phyloP scores from a whole-genome alignment of 2,113 vertebrate genomes.

The Pituophis catenifer region DNA sequence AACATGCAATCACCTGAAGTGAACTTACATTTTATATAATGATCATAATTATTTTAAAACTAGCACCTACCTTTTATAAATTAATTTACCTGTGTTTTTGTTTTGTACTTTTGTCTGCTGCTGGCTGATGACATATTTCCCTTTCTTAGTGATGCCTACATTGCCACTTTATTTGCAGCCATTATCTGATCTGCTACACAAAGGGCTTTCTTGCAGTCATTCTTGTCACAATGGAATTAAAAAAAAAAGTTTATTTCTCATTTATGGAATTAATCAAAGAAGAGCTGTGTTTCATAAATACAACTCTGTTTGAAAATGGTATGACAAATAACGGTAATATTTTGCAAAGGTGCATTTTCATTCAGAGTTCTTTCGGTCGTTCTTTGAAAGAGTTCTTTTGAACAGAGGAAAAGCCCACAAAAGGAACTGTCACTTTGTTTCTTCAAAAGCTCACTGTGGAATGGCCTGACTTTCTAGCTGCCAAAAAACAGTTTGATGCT shows the following conservation, averaged over 20 bases:
- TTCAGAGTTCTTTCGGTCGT: not conserved
- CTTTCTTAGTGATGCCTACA: not conserved
- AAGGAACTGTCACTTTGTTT: not conserved
- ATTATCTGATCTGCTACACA: not conserved
- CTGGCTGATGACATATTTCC: not conserved
- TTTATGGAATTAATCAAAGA: slow-evolving; percentile 45
- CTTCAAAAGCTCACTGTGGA: slow-evolving; percentile 5
- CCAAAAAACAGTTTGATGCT: not conserved
- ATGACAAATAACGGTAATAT: slow-evolving; percentile 20
- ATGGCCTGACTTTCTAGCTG: not conserved
- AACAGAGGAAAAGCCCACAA: not conserved
- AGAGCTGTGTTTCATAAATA: slow-evolving; percentile 36
- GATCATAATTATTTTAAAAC: not conserved
- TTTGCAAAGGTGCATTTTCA: not conserved
- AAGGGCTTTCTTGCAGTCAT: slow-evolving; percentile 11
- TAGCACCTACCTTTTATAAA: not conserved
- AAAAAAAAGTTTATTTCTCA: slow-evolving; percentile 29
- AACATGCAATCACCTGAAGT: not conserved
- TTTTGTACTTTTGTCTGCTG: not conserved
- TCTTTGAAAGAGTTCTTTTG: not conserved
- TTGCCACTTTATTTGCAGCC: not conserved
- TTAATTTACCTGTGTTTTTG: not conserved
- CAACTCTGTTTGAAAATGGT: slow-evolving; percentile 9
- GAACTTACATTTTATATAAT: not conserved
- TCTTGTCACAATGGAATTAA: not conserved